Percentiles rank a stretch among this genome's conserved stretches.
Evolutionary conservation across 2,113 vertebrate species (phyloP).

Genomic region (Ceuthmochares aereus): DNA sequence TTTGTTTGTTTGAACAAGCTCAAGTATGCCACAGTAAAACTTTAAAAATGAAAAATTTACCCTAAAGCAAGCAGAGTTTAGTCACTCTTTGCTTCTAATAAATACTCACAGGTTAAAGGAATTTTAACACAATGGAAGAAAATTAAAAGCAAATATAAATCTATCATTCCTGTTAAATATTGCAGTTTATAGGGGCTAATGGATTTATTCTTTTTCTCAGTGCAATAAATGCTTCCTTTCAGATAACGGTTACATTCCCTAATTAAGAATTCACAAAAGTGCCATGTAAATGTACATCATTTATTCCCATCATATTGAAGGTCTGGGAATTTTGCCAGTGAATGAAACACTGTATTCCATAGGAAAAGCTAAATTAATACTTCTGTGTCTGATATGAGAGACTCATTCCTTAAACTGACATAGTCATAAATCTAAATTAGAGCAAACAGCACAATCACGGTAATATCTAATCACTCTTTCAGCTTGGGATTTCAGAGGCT

Average conservation of each 20-base stretch:
- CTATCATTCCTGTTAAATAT: constrained; percentile 43
- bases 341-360: constrained; percentile 71
- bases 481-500: not conserved
- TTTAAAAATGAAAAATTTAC: constrained; percentile 27
- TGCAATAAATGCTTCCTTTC: constrained; percentile 62
- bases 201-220: constrained; percentile 62
- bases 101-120: constrained; percentile 45
- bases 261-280: constrained; percentile 76
- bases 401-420: constrained; percentile 65
- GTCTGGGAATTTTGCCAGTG: constrained; percentile 77
- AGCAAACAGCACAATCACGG: constrained; percentile 55
- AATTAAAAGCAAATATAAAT: constrained; percentile 65
- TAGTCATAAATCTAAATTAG: constrained; percentile 73
- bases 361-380: constrained; percentile 35
- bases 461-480: constrained; percentile 61
- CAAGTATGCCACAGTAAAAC: not conserved
- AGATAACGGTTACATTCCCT: constrained; percentile 61
- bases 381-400: constrained; percentile 67
- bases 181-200: constrained; percentile 64
- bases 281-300: constrained; percentile 69
- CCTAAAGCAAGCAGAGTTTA: constrained; percentile 15
- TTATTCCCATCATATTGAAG: constrained; percentile 74
- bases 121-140: constrained; percentile 35
- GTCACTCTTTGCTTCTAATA: constrained; percentile 29
- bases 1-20: not conserved